Percentiles rank a stretch among this genome's conserved stretches.
Evolutionary conservation across 64 coral and sea anemone species (phyloP).

Genomic region (Montipora cactus): DNA sequence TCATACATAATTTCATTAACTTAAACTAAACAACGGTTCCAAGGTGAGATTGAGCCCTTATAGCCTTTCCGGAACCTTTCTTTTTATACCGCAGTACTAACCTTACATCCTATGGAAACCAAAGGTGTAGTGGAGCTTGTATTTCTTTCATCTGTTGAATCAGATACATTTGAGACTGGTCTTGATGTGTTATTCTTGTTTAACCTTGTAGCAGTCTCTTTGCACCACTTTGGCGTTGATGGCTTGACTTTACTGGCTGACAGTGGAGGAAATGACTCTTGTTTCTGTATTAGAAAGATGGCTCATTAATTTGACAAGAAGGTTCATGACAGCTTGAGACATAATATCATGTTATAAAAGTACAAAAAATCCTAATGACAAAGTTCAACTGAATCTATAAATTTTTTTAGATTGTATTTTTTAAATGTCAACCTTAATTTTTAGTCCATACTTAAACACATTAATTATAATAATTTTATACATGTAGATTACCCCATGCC

Average conservation of each 20-base stretch:
- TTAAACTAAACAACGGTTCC: neutral
- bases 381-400: too few species aligned
- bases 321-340: too few species aligned
- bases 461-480: too few species aligned
- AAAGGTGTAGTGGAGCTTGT: neutral
- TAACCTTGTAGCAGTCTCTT: neutral
- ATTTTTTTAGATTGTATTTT: too few species aligned
- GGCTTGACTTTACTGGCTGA: neutral
- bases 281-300: neutral
- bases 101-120: neutral
- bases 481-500: too few species aligned
- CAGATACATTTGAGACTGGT: neutral
- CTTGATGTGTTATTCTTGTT: neutral
- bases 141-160: neutral
- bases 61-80: neutral
- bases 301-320: too few species aligned
- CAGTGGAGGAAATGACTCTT: constrained; percentile 18
- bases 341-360: too few species aligned
- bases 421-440: too few species aligned
- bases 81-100: neutral
- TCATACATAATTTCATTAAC: too few species aligned
- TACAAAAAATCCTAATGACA: too few species aligned
- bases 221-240: constrained; percentile 4
- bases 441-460: too few species aligned
- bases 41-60: neutral